Percentiles rank a stretch among this genome's conserved stretches.
Conservation (phyloP, 2,888 invertebrate genomes). For the Aricia artaxerxes region DNA sequence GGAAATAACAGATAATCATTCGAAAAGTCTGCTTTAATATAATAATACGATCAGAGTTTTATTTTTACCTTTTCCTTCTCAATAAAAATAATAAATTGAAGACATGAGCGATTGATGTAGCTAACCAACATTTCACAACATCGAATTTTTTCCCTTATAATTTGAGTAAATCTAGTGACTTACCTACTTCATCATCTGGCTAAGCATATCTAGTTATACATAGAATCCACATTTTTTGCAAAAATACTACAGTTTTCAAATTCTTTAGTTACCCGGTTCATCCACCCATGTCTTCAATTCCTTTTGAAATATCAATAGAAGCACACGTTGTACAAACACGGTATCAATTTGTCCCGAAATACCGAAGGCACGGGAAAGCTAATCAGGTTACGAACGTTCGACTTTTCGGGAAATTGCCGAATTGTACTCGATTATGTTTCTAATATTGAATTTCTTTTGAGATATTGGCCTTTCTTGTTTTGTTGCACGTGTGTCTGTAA, state of each 20-base stretch:
- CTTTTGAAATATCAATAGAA: not conserved
- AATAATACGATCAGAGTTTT: too few species aligned
- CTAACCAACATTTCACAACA: too few species aligned
- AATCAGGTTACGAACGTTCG: not conserved
- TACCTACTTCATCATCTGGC: too few species aligned
- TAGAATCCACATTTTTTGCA: too few species aligned
- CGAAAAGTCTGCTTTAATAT: not conserved
- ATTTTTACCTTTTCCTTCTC: not conserved
- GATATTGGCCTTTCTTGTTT: not conserved
- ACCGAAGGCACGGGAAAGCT: not conserved
- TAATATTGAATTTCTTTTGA: slow-evolving; percentile 15
- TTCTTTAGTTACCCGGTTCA: too few species aligned
- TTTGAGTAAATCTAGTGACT: too few species aligned
- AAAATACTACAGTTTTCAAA: too few species aligned
- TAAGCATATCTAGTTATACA: too few species aligned
- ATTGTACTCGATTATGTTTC: slow-evolving; percentile 12
- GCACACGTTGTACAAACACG: not conserved
- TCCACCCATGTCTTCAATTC: not conserved
- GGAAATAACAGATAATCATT: not conserved
- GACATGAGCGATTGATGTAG: too few species aligned
- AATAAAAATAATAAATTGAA: not conserved
- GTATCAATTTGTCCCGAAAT: not conserved
- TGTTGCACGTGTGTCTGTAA: not conserved
- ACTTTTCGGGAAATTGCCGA: not conserved
- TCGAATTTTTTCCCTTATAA: too few species aligned